Percentiles rank a stretch among this genome's conserved stretches.
Evolutionary conservation across 2,888 invertebrate species (phyloP).

Genomic region (Teinopalpus imperialis): DNA sequence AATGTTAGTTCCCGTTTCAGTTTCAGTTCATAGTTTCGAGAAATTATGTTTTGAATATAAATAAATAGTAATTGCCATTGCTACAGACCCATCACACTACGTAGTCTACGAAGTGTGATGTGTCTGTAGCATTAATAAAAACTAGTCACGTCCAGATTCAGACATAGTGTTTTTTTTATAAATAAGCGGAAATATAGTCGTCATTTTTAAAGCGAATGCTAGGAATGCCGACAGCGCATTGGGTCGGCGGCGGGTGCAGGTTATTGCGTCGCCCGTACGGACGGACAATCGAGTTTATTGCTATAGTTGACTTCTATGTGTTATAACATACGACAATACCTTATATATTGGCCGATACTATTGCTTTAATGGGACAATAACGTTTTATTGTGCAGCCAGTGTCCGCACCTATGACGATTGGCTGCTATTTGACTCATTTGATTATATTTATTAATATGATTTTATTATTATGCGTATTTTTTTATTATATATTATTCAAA

Average conservation of each 20-base stretch:
- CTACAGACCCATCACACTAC: too few relatives aligned
- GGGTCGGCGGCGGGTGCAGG: constrained; percentile 14
- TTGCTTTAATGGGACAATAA: constrained; percentile 22
- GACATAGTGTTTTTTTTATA: too few relatives aligned
- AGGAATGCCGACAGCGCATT: constrained; percentile 9
- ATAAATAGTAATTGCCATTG: too few relatives aligned
- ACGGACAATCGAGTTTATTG: constrained; percentile 26
- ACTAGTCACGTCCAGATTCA: too few relatives aligned
- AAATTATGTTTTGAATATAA: too few relatives aligned
- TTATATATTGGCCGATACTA: constrained; percentile 23
- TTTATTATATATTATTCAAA: too few relatives aligned
- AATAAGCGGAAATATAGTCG: constrained; percentile 8
- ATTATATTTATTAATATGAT: too few relatives aligned
- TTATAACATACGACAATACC: constrained; percentile 18
- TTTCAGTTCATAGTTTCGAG: too few relatives aligned
- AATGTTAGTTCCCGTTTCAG: too few relatives aligned
- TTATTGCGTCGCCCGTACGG: constrained; percentile 25
- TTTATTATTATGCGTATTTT: too few relatives aligned
- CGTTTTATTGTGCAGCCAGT: constrained; percentile 18
- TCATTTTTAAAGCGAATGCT: constrained; percentile 16
- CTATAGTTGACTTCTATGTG: constrained; percentile 23
- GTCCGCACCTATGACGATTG: constrained; percentile 13
- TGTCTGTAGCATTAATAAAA: too few relatives aligned
- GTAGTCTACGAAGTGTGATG: too few relatives aligned
- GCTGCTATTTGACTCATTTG: constrained; percentile 4